These are phyloP conservation scores for Tinamus major DNA, from an alignment of 2,797 vertebrate species.

Conservation along the genomic window DNA sequence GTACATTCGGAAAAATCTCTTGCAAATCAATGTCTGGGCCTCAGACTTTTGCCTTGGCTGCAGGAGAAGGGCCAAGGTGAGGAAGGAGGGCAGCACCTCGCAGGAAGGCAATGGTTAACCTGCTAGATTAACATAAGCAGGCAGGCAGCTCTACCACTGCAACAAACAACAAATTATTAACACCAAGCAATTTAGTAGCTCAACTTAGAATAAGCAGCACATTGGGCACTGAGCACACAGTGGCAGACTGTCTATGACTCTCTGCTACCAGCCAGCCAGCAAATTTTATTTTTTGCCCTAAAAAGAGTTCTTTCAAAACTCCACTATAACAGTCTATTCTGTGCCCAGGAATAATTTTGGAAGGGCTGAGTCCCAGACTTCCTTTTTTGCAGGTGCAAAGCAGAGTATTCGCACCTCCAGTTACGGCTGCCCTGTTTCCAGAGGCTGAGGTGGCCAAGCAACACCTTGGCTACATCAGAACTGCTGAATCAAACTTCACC, in stretches of 20 bases:
- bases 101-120: constrained; percentile 19
- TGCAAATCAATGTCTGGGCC: rapidly evolving
- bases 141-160: constrained; percentile 2
- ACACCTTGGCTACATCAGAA: background rate
- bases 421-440: background rate
- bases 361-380: constrained; percentile 52
- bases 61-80: background rate
- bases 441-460: background rate
- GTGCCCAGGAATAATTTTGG: constrained; percentile 63
- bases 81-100: background rate
- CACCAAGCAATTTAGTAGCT: constrained; percentile 67
- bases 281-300: constrained; percentile 67
- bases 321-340: constrained; percentile 52
- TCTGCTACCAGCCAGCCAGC: constrained; percentile 62
- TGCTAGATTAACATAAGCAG: background rate
- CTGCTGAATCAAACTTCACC: background rate
- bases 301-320: constrained; percentile 73
- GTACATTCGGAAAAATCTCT: background rate
- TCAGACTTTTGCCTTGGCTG: background rate
- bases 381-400: constrained; percentile 47
- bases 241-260: constrained; percentile 73
- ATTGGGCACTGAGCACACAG: constrained; percentile 73
- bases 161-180: constrained; percentile 69
- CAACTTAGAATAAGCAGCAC: constrained; percentile 69
- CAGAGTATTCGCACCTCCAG: constrained; percentile 9